Conservation (phyloP, 2,797 vertebrate genomes). For the Enoplosus armatus region DNA sequence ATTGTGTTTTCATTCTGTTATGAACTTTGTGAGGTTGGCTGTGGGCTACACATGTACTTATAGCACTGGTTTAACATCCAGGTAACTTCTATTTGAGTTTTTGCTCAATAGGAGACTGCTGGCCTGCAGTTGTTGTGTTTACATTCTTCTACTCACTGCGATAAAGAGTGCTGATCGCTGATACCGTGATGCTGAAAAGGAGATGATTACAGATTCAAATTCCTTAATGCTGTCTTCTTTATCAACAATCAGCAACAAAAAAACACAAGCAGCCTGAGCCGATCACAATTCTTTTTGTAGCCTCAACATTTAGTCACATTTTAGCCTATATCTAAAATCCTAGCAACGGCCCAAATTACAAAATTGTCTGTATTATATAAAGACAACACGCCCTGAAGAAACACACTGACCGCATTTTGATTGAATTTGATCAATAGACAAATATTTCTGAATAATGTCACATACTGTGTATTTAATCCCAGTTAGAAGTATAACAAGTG, state of each 20-base stretch:
- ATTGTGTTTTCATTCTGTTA: not conserved
- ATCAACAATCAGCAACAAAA: not conserved
- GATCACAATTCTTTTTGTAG: not conserved
- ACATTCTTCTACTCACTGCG: not conserved
- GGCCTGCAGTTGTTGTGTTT: not conserved
- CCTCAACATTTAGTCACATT: not conserved
- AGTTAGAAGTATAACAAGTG: slow-evolving; percentile 42
- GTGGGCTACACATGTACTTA: not conserved
- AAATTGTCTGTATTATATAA: not conserved
- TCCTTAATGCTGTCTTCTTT: not conserved
- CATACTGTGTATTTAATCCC: slow-evolving; percentile 42
- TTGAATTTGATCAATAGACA: slow-evolving; percentile 23
- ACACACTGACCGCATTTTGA: slow-evolving; percentile 5
- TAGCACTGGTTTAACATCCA: not conserved
- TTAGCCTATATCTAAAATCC: not conserved
- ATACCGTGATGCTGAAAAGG: not conserved
- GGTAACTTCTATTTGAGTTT: not conserved
- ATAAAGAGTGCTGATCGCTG: not conserved
- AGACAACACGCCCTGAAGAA: not conserved
- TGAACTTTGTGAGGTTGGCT: too few relatives aligned
- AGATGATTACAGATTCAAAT: not conserved
- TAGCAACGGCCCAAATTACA: not conserved
- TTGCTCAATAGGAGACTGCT: not conserved
- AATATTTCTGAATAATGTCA: slow-evolving; percentile 22
- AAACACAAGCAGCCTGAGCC: not conserved